Percentiles rank a stretch among this genome's conserved stretches.
These are phyloP conservation scores for Drosophila ezoana DNA, from an alignment of 2,888 invertebrate genomes.

Conservation along the genomic window DNA sequence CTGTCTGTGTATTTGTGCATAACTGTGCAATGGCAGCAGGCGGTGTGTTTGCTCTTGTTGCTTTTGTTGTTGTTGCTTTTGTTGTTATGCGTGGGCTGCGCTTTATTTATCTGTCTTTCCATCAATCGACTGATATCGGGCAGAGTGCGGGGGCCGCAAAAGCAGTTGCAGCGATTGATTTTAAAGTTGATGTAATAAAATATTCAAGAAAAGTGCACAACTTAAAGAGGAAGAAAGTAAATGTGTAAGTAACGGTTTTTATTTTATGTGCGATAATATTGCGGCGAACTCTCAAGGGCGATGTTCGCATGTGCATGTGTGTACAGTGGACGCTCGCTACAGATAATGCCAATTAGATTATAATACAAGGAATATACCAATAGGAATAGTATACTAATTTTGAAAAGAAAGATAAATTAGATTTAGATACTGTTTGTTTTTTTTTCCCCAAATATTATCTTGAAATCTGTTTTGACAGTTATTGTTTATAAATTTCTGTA, in stretches of 20 bases:
- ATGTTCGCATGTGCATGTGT: not conserved
- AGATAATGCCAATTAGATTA: not conserved
- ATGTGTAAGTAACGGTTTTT: slow-evolving; percentile 1
- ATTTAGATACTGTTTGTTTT: no score
- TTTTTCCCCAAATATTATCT: no score
- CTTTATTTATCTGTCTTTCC: slow-evolving; percentile 52
- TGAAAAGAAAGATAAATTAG: not conserved
- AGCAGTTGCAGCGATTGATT: slow-evolving; percentile 52
- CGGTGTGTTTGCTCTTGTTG: slow-evolving; percentile 25
- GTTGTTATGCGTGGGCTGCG: slow-evolving; percentile 58
- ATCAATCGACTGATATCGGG: slow-evolving; percentile 48
- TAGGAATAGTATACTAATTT: no score
- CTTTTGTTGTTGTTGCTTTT: slow-evolving; percentile 13
- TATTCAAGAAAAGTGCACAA: slow-evolving; percentile 41
- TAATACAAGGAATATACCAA: no score
- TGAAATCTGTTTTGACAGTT: slow-evolving; percentile 4
- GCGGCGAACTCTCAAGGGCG: slow-evolving; percentile 24
- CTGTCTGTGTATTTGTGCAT: slow-evolving; percentile 29
- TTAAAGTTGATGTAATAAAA: slow-evolving; percentile 49
- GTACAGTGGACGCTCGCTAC: not conserved
- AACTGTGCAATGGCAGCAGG: slow-evolving; percentile 53
- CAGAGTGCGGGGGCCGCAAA: slow-evolving; percentile 28
- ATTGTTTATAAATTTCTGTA: not conserved
- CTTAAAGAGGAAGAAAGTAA: slow-evolving; percentile 15
- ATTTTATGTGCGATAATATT: not conserved